These are phyloP conservation scores for Latrodectus geometricus DNA, from an alignment of 1,140 invertebrate genomes.

Conservation along the genomic window DNA sequence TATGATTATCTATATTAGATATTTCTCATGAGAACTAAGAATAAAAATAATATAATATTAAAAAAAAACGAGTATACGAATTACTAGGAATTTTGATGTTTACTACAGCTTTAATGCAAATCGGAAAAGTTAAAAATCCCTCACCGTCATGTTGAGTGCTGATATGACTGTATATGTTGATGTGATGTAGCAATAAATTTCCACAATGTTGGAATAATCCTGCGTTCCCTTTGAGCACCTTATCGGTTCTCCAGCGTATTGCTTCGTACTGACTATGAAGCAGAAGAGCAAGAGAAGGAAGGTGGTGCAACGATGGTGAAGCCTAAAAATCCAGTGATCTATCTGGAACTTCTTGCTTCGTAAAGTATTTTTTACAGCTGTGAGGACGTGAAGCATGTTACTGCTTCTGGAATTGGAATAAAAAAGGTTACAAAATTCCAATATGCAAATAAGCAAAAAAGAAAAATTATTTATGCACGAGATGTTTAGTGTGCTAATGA, in stretches of 20 bases:
- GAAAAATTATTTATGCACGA: too few relatives aligned
- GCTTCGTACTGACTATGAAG: constrained; percentile 83
- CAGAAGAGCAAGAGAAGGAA: constrained; percentile 91
- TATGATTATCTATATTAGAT: too few relatives aligned
- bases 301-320: constrained; percentile 94
- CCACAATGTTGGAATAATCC: constrained; percentile 82
- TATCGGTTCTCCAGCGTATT: constrained; percentile 83
- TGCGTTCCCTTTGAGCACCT: constrained; percentile 93
- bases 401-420: not conserved
- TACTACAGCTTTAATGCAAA: too few relatives aligned
- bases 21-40: too few relatives aligned
- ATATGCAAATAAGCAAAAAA: too few relatives aligned
- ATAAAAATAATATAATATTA: too few relatives aligned
- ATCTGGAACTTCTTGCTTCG: constrained; percentile 80
- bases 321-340: constrained; percentile 92
- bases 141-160: constrained; percentile 42
- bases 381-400: constrained; percentile 87
- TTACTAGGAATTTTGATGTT: too few relatives aligned
- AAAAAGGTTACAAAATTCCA: too few relatives aligned
- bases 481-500: too few relatives aligned
- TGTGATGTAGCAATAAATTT: constrained; percentile 95
- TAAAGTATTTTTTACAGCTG: constrained; percentile 87
- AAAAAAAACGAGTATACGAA: too few relatives aligned
- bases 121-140: not conserved
- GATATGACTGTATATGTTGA: constrained; percentile 74